A percentile compares a stretch with the other conserved stretches of the same genome.
phyloP scores from a whole-genome alignment of 92 coral and sea anemone genomes.

The Phenganax stokvisi region DNA sequence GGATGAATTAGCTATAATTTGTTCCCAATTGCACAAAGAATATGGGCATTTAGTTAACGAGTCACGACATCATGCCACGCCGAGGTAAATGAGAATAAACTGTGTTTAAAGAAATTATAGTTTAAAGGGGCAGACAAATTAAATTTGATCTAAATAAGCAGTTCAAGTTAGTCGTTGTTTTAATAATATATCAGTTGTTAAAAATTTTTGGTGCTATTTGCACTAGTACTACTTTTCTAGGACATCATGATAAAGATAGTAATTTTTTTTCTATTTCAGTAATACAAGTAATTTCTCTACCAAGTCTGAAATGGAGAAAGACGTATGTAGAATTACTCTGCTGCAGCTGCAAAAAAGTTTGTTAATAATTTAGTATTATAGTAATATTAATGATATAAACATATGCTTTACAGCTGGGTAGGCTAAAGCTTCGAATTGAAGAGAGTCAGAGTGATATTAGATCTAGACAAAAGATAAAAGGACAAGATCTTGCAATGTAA shows the following conservation, averaged over 20 bases:
- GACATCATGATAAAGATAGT: not conserved
- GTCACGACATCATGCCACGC: slow-evolving; percentile 9
- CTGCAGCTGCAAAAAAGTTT: not conserved
- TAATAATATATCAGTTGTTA: not conserved
- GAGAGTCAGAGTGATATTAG: slow-evolving; percentile 74
- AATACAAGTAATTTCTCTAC: slow-evolving; percentile 1
- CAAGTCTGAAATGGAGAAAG: slow-evolving; percentile 21
- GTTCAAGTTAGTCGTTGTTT: too few species aligned
- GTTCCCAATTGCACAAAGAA: slow-evolving; percentile 62
- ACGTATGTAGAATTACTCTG: slow-evolving; percentile 10
- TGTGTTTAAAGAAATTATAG: too few species aligned
- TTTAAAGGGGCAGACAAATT: not conserved
- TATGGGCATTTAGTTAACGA: slow-evolving; percentile 59
- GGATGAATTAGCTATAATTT: slow-evolving; percentile 67
- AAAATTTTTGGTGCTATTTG: not conserved
- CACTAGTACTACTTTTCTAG: not conserved
- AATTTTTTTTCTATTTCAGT: not conserved
- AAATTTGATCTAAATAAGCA: not conserved
- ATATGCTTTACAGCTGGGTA: slow-evolving; percentile 54
- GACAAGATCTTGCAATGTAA: not conserved
- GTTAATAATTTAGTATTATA: not conserved
- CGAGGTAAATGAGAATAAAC: too few species aligned
- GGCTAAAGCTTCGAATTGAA: slow-evolving; percentile 78
- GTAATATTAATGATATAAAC: not conserved
- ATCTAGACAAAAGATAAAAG: slow-evolving; percentile 15